Percentiles rank a stretch among this genome's conserved stretches.
phyloP scores from a whole-genome alignment of 2,113 vertebrate genomes.

The Aegypius monachus region DNA sequence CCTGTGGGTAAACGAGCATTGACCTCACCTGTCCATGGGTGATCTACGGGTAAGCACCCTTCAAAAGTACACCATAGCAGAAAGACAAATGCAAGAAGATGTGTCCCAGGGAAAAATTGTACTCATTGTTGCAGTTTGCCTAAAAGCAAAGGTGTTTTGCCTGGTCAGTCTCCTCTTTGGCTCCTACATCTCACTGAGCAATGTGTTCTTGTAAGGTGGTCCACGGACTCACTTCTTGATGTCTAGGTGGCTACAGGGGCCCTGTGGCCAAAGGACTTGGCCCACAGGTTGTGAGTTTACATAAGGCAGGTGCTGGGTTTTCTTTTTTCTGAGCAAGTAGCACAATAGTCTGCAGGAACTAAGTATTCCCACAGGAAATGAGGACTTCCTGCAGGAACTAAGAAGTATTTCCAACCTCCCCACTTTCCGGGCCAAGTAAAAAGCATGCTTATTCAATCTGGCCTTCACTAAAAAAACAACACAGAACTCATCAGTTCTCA shows the following conservation, averaged over 20 bases:
- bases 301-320: conserved; percentile 16
- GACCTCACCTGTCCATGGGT: background rate
- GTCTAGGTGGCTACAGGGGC: background rate
- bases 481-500: conserved; percentile 33
- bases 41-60: background rate
- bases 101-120: background rate
- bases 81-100: background rate
- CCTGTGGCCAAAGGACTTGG: background rate
- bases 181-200: background rate
- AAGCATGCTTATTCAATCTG: conserved; percentile 18
- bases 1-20: background rate
- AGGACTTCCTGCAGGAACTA: conserved; percentile 44
- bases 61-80: background rate
- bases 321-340: conserved; percentile 4
- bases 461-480: conserved; percentile 21
- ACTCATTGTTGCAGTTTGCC: background rate
- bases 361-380: conserved; percentile 54
- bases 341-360: conserved; percentile 46
- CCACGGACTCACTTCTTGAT: background rate
- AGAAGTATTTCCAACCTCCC: conserved; percentile 42
- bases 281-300: conserved; percentile 9
- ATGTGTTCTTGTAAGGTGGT: background rate
- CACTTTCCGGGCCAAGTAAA: conserved; percentile 35
- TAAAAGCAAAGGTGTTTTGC: background rate
- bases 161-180: background rate